Conservation (phyloP, 2,113 vertebrate genomes). For the Malurus cyaneus region DNA sequence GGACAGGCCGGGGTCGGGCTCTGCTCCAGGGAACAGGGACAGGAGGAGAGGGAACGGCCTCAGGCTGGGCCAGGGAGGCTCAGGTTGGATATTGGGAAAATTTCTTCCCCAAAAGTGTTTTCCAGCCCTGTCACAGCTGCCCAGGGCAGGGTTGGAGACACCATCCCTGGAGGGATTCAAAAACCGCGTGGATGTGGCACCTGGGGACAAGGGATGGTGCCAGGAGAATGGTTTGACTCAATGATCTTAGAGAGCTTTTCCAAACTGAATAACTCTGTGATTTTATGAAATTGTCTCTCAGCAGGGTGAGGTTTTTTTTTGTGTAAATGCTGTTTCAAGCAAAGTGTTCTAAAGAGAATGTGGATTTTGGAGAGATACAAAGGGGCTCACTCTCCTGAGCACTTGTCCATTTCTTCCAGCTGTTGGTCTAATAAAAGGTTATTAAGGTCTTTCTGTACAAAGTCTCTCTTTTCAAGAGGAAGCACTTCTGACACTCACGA, state of each 20-base stretch:
- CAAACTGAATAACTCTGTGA: neutral
- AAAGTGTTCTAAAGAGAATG: neutral
- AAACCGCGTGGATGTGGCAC: neutral
- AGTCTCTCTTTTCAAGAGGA: neutral
- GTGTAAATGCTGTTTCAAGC: neutral
- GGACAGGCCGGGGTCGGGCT: accelerated
- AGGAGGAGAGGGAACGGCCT: accelerated
- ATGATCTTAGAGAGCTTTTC: neutral
- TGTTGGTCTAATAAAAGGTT: constrained; percentile 26
- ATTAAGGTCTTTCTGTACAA: constrained; percentile 12
- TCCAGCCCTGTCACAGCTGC: neutral
- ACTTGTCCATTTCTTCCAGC: neutral
- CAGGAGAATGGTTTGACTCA: neutral
- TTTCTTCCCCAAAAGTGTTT: accelerated
- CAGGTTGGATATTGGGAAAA: neutral
- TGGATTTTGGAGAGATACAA: constrained; percentile 12
- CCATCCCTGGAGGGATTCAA: neutral
- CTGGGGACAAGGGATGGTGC: neutral
- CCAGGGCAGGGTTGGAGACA: neutral
- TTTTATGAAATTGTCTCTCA: neutral
- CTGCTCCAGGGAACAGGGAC: neutral
- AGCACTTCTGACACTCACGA: neutral
- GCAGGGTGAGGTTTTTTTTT: neutral
- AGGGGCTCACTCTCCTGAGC: neutral
- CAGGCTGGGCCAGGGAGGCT: neutral